A percentile compares a stretch with the other conserved stretches of the same genome.
phyloP scores from a whole-genome alignment of 1,140 invertebrate genomes.

The Lucilia cuprina region DNA sequence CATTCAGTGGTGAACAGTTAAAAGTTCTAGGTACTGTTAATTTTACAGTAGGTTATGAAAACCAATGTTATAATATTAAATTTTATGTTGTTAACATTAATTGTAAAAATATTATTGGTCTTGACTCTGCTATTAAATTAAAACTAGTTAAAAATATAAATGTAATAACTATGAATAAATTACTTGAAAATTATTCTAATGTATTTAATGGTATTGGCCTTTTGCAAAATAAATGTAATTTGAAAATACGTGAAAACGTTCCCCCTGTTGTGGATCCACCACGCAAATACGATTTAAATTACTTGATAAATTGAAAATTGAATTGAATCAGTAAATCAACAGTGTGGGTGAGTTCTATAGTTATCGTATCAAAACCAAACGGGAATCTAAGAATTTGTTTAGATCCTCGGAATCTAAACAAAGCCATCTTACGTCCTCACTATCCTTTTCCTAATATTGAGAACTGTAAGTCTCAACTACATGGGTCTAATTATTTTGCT shows the following conservation, averaged over 20 bases:
- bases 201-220: constrained; percentile 27
- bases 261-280: constrained; percentile 48
- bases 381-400: constrained; percentile 59
- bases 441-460: constrained; percentile 62
- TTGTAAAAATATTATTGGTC: constrained; percentile 37
- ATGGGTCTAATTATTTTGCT: constrained; percentile 56
- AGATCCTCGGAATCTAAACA: constrained; percentile 64
- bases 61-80: constrained; percentile 22
- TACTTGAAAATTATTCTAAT: not conserved
- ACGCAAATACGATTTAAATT: constrained; percentile 56
- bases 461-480: constrained; percentile 55
- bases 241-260: constrained; percentile 39
- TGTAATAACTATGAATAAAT: constrained; percentile 7
- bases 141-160: constrained; percentile 34
- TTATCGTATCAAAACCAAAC: constrained; percentile 51
- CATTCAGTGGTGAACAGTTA: constrained; percentile 39
- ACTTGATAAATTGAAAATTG: constrained; percentile 45
- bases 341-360: constrained; percentile 45
- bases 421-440: constrained; percentile 58
- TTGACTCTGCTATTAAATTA: constrained; percentile 10
- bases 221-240: constrained; percentile 30
- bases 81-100: constrained; percentile 40
- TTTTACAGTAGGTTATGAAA: constrained; percentile 18
- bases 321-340: constrained; percentile 56
- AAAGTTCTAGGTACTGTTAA: constrained; percentile 30